Evolutionary conservation across 2,797 vertebrate genomes (phyloP).

Genomic region (Propithecus perrieri): DNA sequence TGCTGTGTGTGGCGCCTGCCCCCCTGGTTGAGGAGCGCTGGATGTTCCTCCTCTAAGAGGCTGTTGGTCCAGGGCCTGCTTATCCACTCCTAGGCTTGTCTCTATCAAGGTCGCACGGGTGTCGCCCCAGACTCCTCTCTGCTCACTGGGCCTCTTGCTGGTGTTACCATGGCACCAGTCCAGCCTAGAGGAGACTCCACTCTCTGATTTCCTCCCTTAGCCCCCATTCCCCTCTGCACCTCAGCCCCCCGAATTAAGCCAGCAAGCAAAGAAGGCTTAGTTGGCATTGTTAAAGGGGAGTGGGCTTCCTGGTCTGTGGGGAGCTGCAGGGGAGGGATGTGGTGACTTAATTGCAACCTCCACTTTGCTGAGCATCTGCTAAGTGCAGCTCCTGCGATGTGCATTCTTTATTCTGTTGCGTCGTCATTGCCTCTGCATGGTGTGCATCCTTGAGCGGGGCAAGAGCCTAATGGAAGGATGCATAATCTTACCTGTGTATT

Average conservation of each 20-base stretch:
- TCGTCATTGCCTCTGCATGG: background rate
- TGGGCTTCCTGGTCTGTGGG: background rate
- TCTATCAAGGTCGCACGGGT: accelerated
- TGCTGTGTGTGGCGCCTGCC: accelerated
- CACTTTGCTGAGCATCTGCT: background rate
- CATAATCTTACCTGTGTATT: no score
- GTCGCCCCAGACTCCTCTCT: background rate
- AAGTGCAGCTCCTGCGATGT: background rate
- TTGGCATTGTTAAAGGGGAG: background rate
- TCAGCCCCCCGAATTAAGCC: background rate
- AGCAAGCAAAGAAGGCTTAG: background rate
- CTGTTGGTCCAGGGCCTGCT: background rate
- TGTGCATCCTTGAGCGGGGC: background rate
- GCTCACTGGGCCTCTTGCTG: background rate
- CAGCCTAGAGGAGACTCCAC: background rate
- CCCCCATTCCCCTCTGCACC: background rate
- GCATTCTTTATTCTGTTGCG: no score
- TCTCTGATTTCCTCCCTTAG: background rate
- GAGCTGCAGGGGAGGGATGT: background rate
- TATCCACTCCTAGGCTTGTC: background rate
- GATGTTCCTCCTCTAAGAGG: background rate
- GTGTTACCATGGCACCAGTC: background rate
- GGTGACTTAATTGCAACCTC: background rate
- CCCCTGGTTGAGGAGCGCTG: accelerated
- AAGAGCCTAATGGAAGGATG: background rate